Base-by-base conservation (phyloP, 2,888 invertebrate species). In the Hypomecis punctinalis region DNA sequence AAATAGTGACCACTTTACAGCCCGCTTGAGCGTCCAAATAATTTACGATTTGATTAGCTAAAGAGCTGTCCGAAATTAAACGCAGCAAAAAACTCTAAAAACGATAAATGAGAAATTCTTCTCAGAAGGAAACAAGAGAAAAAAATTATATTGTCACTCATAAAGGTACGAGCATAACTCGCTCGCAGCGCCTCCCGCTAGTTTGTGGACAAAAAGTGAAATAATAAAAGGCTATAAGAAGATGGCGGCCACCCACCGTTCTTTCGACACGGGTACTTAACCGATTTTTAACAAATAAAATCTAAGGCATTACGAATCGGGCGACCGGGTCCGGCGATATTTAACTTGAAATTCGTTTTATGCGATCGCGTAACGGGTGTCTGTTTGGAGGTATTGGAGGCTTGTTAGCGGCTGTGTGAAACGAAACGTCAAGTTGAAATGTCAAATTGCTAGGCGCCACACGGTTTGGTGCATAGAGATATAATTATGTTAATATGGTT, bases 211-310 rank as follows among this genome's bases (percentile, higher is more conserved):
- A 91, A 91, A 92, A 92, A 91, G 87, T 84, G 81, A 90, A 89
- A 89, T 88, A 90, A 91, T 84, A 91, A 92, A 87, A 89, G 85
- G 76, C 86, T 90, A 91, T 84, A 91, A 92, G 86, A 89, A 86
- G 76, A 88, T 86, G 88, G 84, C 88, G 92, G 91, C 93, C 93
- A 93, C 93, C 93, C 92, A 92, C 91, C 83, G 88, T 75, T 82
- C 80, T 86, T 90, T 90, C 90, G 93, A 87, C 90, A 93, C 93
- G 93, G 93, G 81, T 91, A 93, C 93, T 93, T 93, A 93, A 91
- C 90, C 90, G 93, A 93, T 93, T 92, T 92, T 89, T 89, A 90
- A 91, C 93, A 93, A 93, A 93, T 93, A 93, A 93, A 93, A 91
- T 91, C 90, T 91, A 91, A 91, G 88, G 88, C 93, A 91, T 93